Conservation (phyloP, 2,888 invertebrate species). For the Conus canariensis region DNA sequence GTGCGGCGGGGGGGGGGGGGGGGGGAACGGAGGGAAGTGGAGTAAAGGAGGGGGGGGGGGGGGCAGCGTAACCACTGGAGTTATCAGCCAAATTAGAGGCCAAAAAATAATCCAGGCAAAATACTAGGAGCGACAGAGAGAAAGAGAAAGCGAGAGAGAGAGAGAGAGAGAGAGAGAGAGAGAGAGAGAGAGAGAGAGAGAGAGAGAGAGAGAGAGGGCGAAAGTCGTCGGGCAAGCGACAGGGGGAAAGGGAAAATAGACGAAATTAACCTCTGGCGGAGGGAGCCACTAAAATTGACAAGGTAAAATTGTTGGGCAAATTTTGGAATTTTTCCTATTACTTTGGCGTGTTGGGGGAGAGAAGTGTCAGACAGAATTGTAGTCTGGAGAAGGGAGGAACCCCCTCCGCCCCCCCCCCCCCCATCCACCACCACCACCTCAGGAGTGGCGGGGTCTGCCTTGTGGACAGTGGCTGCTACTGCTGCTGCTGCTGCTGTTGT, state of each 20-base stretch:
- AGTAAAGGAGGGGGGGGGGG: neutral
- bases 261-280: conserved; percentile 37
- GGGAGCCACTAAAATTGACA: conserved; percentile 40
- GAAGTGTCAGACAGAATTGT: conserved; percentile 4
- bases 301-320: conserved; percentile 45
- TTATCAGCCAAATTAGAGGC: conserved; percentile 31
- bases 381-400: neutral
- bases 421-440: neutral
- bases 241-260: conserved; percentile 37
- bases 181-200: conserved; percentile 14
- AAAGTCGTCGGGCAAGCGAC: conserved; percentile 36
- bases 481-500: no score
- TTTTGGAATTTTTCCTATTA: conserved; percentile 41
- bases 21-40: neutral
- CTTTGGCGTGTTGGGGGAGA: conserved; percentile 10
- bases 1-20: neutral
- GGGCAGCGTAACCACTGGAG: conserved; percentile 5
- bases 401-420: no score
- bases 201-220: conserved; percentile 19
- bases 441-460: neutral
- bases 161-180: no score
- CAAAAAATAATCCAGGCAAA: conserved; percentile 37
- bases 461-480: no score
- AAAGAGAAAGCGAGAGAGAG: neutral
- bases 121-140: conserved; percentile 31